phyloP scores from a whole-genome alignment of 2,888 invertebrate species.

The Phytoseiulus persimilis region DNA sequence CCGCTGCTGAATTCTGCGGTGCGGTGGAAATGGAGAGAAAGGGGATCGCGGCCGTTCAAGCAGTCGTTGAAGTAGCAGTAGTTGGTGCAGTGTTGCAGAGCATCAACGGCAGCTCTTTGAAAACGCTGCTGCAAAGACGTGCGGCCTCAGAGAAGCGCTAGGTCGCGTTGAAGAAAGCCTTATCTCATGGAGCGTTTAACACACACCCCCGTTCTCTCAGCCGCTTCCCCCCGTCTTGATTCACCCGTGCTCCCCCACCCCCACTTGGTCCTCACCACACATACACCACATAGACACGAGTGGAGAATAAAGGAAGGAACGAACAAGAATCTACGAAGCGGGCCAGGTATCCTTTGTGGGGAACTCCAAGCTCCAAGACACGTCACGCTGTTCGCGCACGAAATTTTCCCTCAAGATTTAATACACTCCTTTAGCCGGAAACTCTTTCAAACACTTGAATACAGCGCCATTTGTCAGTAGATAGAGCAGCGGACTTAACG shows the following conservation, averaged over 20 bases:
- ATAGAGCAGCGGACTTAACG: not conserved
- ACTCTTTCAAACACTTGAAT: constrained; percentile 5
- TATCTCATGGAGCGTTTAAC: not conserved
- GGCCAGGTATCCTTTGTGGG: not conserved
- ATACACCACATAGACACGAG: not conserved
- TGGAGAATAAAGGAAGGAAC: not conserved
- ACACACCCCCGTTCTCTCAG: not conserved
- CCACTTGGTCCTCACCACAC: not conserved
- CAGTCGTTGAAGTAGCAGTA: not conserved
- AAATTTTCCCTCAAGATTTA: not conserved
- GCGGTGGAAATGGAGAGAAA: not conserved
- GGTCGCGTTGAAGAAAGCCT: constrained; percentile 5
- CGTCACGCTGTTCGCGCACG: constrained; percentile 5
- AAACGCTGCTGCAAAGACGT: not conserved
- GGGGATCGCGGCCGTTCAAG: not conserved
- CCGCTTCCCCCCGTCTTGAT: not conserved
- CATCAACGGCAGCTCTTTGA: not conserved
- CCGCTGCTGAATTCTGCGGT: not conserved
- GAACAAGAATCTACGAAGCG: not conserved
- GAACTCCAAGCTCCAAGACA: not conserved
- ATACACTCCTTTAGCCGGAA: not conserved
- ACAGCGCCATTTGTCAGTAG: not conserved
- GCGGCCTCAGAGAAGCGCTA: not conserved
- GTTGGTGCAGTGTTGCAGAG: not conserved
- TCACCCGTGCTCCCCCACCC: not conserved